Conservation (phyloP, 2,797 vertebrate species). For the Coreius guichenoti region DNA sequence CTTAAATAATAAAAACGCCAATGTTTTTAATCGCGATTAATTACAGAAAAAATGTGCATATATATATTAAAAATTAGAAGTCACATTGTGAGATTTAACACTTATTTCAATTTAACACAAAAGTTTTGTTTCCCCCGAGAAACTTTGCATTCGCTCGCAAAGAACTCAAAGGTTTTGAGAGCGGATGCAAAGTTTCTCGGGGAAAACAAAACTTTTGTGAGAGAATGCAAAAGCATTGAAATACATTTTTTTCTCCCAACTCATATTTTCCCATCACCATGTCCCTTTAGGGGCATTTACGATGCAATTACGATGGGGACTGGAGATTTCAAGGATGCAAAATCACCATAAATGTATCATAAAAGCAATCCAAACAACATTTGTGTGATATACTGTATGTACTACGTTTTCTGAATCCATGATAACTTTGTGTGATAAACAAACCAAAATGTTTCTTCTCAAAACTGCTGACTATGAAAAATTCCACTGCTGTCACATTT, state of each 20-base stretch:
- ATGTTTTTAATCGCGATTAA: too few relatives aligned
- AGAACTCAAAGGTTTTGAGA: neutral
- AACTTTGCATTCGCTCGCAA: too few relatives aligned
- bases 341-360: neutral
- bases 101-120: too few relatives aligned
- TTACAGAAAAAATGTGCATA: too few relatives aligned
- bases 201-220: neutral
- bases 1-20: too few relatives aligned
- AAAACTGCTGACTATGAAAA: neutral
- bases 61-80: too few relatives aligned
- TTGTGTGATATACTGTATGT: neutral
- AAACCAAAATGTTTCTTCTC: neutral
- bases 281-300: neutral
- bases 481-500: constrained; percentile 1
- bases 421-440: neutral
- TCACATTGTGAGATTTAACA: too few relatives aligned
- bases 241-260: neutral
- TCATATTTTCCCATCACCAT: neutral
- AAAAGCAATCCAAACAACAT: neutral
- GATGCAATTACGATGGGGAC: neutral
- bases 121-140: too few relatives aligned
- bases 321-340: neutral
- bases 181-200: too few relatives aligned
- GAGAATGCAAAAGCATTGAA: neutral
- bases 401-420: neutral